Conservation (phyloP, 2,888 invertebrate species). For the Leucoma salicis region DNA sequence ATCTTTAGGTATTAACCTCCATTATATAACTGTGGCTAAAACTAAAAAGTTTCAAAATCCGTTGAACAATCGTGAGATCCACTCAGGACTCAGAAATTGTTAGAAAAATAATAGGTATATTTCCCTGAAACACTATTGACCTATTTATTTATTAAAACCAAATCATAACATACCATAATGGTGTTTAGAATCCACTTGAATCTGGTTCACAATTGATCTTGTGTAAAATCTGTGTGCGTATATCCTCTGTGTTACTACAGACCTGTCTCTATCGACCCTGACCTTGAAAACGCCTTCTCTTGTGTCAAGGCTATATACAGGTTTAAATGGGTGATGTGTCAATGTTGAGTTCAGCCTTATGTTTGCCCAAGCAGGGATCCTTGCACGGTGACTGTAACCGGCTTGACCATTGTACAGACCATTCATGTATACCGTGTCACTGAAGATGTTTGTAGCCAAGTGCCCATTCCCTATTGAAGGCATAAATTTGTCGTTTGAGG, state of each 20-base stretch:
- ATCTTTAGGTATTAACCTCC: too few species aligned
- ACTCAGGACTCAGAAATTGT: too few species aligned
- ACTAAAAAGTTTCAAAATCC: too few species aligned
- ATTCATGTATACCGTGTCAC: constrained; percentile 83
- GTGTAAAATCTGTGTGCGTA: constrained; percentile 76
- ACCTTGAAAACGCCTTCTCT: constrained; percentile 73
- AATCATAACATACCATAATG: constrained; percentile 57
- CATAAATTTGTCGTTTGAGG: constrained; percentile 80
- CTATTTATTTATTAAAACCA: too few species aligned
- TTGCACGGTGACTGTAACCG: constrained; percentile 81
- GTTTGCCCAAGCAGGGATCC: constrained; percentile 83
- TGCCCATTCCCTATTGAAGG: constrained; percentile 84
- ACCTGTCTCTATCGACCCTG: constrained; percentile 69
- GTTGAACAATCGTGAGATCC: too few species aligned
- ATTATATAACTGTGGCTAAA: too few species aligned
- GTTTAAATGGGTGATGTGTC: constrained; percentile 56
- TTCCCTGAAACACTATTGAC: too few species aligned
- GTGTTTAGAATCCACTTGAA: constrained; percentile 68
- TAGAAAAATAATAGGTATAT: too few species aligned
- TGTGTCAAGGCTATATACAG: constrained; percentile 71
- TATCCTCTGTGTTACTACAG: constrained; percentile 71
- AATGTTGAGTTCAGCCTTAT: constrained; percentile 74
- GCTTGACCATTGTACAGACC: constrained; percentile 81
- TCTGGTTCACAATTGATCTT: constrained; percentile 74
- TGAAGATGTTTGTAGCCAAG: constrained; percentile 81